Percentiles rank a stretch among this genome's conserved stretches.
phyloP scores from a whole-genome alignment of 53 echinoderm and acorn worm species.

The Crossaster papposus region DNA sequence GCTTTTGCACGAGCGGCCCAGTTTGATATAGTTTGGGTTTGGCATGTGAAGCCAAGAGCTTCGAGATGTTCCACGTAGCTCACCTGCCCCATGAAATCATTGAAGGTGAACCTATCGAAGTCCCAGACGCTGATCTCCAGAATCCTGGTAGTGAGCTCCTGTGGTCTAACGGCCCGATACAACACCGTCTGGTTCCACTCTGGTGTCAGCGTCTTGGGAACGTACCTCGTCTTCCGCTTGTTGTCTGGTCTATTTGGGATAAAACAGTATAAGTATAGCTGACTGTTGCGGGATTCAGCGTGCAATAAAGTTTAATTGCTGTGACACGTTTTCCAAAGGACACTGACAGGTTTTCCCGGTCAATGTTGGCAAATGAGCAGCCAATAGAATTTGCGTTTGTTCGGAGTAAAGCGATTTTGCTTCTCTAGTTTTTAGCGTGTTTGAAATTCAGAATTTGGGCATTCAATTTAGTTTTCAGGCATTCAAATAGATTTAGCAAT shows the following conservation, averaged over 20 bases:
- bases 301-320: too few species aligned
- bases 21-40: neutral
- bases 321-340: too few species aligned
- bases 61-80: neutral
- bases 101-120: slow-evolving; percentile 80
- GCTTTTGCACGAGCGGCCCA: too few species aligned
- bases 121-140: slow-evolving; percentile 95
- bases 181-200: slow-evolving; percentile 95
- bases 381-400: too few species aligned
- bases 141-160: slow-evolving; percentile 75
- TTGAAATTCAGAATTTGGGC: too few species aligned
- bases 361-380: neutral
- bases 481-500: too few species aligned
- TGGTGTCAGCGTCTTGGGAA: slow-evolving; percentile 88
- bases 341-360: neutral
- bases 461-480: too few species aligned
- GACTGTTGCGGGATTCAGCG: too few species aligned
- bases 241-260: slow-evolving; percentile 72
- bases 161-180: slow-evolving; percentile 79
- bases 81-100: slow-evolving; percentile 97
- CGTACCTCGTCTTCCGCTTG: slow-evolving; percentile 82
- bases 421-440: too few species aligned
- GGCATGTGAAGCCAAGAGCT: neutral
- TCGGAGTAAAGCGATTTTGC: too few species aligned
- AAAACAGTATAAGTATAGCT: neutral